Evolutionary conservation across 2,113 vertebrate species (phyloP), one percentile per base, ranked within the genome.

Genomic region (Semicossyphus pulcher): DNA sequence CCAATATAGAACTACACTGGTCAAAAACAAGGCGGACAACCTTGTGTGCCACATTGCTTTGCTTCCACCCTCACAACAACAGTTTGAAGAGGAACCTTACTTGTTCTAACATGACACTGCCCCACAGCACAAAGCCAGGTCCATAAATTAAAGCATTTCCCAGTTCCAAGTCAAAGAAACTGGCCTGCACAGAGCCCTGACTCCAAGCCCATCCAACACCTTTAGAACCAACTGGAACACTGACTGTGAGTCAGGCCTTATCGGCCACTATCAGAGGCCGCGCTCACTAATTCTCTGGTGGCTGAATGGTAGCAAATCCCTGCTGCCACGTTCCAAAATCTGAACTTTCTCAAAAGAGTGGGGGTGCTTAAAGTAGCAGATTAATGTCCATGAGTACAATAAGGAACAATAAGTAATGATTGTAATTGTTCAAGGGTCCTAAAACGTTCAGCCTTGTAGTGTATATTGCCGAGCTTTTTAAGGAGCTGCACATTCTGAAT

Each of bases 261-360:
- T 68, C 41, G 10, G 42, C 45, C 42, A 34, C 58, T 57, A 57
- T 71, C 58, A 62, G 23, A 7, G 36, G 41, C 60, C 28, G 28
- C 62, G 60, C 60, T 59, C 25, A 3, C 54, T 71, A 37, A 59
- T 42, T 44, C 29, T 65, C 48, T n/a, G 39, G 61, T 15, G 20
- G 28, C 36, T 64, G 10, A 62, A 45, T 1, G 20, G 14, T 3
- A 80, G 49, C 25, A 72, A 76, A 71, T 39, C 52, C 53, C 68
- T 39, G 47, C 58, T 42, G 41, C 15, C 23, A 3, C 16, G 4
- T 37, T 45, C 18, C 18, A 59, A 47, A 67, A 59, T 56, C 31
- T 31, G 47, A 54, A 20, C 37, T 10, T 5, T 63, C n/a, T 29
- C 45, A 32, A 7, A 31, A 29, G 10, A 67, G 4, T 29, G 5